Evolutionary conservation across 2,113 vertebrate genomes (phyloP), one percentile per base, ranked within the genome.

Genomic region (Syrrhaptes paradoxus): DNA sequence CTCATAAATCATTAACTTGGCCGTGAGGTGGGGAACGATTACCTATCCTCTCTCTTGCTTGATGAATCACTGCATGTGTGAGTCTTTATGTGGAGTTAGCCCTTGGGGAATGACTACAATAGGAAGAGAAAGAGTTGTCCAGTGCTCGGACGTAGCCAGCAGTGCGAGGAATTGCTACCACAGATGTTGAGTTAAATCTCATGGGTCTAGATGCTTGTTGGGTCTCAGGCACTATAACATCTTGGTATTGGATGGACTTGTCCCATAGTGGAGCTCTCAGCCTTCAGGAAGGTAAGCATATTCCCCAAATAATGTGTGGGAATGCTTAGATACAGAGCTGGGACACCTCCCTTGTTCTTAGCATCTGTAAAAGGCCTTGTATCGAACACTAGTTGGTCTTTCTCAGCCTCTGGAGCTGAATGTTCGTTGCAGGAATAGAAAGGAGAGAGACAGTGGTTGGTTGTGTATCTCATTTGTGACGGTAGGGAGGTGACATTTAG

Each of bases 1-100:
- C 41, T 87, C 43, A 81, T 89, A 87, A 96, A 94, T 96, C 63
- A 94, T 85, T 96, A 85, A 91, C 85, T 78, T 81, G 36, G 6
- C 57, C 3, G 1, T 74, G 54, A 88, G 51, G 31, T 57, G 82
- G 34, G 49, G 46, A 81, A 58, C 11, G 86, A 49, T 76, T 88
- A 80, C 49, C 54, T 70, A 15, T 57, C 28, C 19, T 73, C 41
- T 82, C 28, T 72, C 41, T 85, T 66, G 17, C 16, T 58, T 85
- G 41, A 38, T 85, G 29, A 89, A 74, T 93, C 77, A 72, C 38
- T 88, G 9, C 15, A 5, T 13, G 5, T 65, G 36, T 80, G 87
- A 92, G 63, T 67, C 43, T 66, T 84, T 45, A 32, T 71, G 61
- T 63, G 52, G 61, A 68, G 95, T 89, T 87, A 71, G 65, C 80